These are phyloP conservation scores for Hemichromis elongatus DNA, from an alignment of 2,113 vertebrate genomes.

Conservation along the genomic window DNA sequence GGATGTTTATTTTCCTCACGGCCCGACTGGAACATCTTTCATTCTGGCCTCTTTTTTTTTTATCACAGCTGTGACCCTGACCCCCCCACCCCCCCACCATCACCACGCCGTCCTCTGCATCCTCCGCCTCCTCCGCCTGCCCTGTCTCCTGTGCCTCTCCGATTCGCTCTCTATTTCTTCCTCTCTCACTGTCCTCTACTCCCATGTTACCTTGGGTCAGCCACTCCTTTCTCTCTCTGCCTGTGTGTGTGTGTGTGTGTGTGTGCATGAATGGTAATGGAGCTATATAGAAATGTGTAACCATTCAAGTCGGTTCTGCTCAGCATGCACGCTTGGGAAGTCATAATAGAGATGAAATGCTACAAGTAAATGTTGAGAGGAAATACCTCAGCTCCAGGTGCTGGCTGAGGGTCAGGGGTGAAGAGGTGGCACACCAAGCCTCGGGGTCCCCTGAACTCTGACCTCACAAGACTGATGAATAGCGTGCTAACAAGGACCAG, in stretches of 20 bases:
- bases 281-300: background rate
- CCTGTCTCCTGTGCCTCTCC: constrained; percentile 41
- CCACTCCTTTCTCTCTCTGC: background rate
- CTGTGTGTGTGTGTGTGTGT: background rate
- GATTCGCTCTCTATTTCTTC: constrained; percentile 20
- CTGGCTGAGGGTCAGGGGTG: constrained; percentile 48
- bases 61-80: constrained; percentile 63
- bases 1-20: constrained; percentile 53
- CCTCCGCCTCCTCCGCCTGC: background rate
- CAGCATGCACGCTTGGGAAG: background rate
- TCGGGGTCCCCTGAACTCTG: constrained; percentile 59
- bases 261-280: background rate
- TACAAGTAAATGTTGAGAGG: constrained; percentile 47
- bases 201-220: background rate
- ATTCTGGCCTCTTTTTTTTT: constrained; percentile 53
- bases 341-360: constrained; percentile 45
- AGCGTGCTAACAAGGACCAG: constrained; percentile 68
- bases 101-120: background rate
- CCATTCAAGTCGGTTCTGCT: background rate
- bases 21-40: constrained; percentile 55
- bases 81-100: background rate
- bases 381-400: constrained; percentile 73
- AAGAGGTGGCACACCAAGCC: constrained; percentile 54
- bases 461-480: constrained; percentile 65
- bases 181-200: background rate